phyloP scores from a whole-genome alignment of 1,140 invertebrate species.

The Mya arenaria region DNA sequence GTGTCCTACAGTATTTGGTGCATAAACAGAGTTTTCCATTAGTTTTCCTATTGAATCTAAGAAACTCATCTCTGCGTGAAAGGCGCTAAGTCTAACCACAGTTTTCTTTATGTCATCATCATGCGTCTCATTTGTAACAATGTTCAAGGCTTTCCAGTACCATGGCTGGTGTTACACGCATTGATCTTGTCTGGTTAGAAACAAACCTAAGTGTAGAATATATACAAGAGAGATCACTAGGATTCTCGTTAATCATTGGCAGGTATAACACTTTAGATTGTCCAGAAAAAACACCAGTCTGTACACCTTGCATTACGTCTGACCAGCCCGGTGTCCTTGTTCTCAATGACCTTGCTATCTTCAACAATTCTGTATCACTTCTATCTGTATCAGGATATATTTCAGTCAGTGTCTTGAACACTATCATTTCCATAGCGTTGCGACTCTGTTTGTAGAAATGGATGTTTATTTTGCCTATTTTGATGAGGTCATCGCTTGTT shows the following conservation, averaged over 20 bases:
- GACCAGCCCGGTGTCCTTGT: slow-evolving; percentile 44
- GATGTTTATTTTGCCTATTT: slow-evolving; percentile 49
- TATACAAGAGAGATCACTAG: slow-evolving; percentile 66
- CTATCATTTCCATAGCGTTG: background rate
- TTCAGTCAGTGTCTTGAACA: slow-evolving; percentile 17
- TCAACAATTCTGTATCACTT: slow-evolving; percentile 1
- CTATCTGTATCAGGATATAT: background rate
- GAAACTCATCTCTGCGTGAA: no score
- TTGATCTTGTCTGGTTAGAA: slow-evolving; percentile 18
- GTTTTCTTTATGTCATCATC: no score
- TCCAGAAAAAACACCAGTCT: slow-evolving; percentile 53
- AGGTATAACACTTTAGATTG: slow-evolving; percentile 61
- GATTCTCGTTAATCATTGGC: slow-evolving; percentile 72
- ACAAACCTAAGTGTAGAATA: slow-evolving; percentile 69
- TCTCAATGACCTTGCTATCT: slow-evolving; percentile 43
- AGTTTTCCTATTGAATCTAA: background rate
- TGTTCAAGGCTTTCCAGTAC: no score
- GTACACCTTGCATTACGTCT: slow-evolving; percentile 48
- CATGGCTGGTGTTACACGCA: background rate
- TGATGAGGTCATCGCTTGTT: slow-evolving; percentile 33
- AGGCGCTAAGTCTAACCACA: no score
- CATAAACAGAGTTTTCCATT: background rate
- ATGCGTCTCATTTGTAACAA: no score
- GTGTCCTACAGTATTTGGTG: background rate
- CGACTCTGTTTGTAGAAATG: slow-evolving; percentile 14